Base-by-base conservation (phyloP, 2,113 vertebrate genomes). In the Pollimyrus isidori region DNA sequence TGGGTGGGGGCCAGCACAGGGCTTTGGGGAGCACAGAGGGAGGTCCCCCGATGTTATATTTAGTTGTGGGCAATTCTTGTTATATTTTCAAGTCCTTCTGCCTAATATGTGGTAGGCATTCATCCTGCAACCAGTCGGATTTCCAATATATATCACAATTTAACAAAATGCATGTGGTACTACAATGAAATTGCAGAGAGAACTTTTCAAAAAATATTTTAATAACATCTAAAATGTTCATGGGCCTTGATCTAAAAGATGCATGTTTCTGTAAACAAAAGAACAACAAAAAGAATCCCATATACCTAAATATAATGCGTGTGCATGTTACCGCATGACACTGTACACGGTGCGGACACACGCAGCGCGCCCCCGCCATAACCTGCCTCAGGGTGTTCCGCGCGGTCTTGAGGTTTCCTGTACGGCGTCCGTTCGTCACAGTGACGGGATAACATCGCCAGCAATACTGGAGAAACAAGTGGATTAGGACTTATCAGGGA, bases 401-500 rank as follows among this genome's bases (percentile, higher is more conserved):
- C 35, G 23, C 50, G 89, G 56, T 87, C 87, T 89, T 90, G 90
- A 85, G 62, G 62, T 85, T 89, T 86, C 88, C 53, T 13, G 86
- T 73, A 56, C 39, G 46, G 88, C 9, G 69, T 87, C 91, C 86
- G 92, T 94, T 93, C 93, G 88, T 92, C 89, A 91, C 76, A 80
- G 89, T 88, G 90, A 90, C 92, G 30, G 90, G 91, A 69, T 46
- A 53, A 91, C 91, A 93, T 89, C 92, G 90, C 90, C 92, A 93
- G 93, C 93, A 94, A 92, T 93, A 93, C 93, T 92, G 91, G 91
- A 93, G 91, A 93, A 94, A 94, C 93, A 93, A 94, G 92, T 94
- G 94, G 93, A 94, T 95, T 94, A 94, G 93, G 92, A 93, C 91
- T 94, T 93, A 93, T 94, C 95, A 89, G 94, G 93, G 92, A 94